A percentile compares a stretch with the other conserved stretches of the same genome.
Conservation (phyloP, 35 echinoderm and acorn worm genomes). For the Acanthaster planci region DNA sequence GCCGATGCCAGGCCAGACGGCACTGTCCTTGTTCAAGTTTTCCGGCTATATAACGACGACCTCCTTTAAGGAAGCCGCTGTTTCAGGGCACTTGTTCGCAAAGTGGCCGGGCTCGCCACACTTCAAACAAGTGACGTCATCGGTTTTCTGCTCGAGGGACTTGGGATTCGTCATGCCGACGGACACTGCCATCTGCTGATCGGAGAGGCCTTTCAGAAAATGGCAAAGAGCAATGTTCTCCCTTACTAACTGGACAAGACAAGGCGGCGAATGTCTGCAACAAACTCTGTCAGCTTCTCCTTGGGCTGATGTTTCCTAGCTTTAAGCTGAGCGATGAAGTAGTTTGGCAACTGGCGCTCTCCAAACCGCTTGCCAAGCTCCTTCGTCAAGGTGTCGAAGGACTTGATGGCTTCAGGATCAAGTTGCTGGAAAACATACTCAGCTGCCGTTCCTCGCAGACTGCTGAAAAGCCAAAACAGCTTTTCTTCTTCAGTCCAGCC, state of each 20-base stretch:
- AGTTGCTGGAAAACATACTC: too few relatives aligned
- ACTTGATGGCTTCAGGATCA: too few relatives aligned
- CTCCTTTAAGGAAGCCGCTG: background rate
- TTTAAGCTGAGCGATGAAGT: background rate
- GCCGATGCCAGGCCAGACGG: constrained; percentile 34
- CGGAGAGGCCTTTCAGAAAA: constrained; percentile 41
- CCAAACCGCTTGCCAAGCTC: too few relatives aligned
- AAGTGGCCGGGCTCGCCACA: constrained; percentile 14
- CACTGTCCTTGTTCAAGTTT: constrained; percentile 42
- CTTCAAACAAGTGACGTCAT: constrained; percentile 9
- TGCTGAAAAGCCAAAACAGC: too few relatives aligned
- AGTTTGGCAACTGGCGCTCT: too few relatives aligned
- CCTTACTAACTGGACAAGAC: background rate
- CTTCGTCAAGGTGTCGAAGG: too few relatives aligned
- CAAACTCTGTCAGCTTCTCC: constrained; percentile 40
- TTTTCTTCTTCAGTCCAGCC: too few relatives aligned
- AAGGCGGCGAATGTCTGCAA: constrained; percentile 35
- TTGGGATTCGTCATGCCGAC: constrained; percentile 49
- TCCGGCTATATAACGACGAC: background rate
- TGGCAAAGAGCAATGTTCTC: constrained; percentile 40
- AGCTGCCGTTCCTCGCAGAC: too few relatives aligned
- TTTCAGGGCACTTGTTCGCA: background rate
- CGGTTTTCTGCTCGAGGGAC: background rate
- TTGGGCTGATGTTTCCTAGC: constrained; percentile 16
- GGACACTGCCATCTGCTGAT: too few relatives aligned